A percentile compares a stretch with the other conserved stretches of the same genome.
phyloP scores from a whole-genome alignment of 1,140 invertebrate species.

The Papilio machaon region DNA sequence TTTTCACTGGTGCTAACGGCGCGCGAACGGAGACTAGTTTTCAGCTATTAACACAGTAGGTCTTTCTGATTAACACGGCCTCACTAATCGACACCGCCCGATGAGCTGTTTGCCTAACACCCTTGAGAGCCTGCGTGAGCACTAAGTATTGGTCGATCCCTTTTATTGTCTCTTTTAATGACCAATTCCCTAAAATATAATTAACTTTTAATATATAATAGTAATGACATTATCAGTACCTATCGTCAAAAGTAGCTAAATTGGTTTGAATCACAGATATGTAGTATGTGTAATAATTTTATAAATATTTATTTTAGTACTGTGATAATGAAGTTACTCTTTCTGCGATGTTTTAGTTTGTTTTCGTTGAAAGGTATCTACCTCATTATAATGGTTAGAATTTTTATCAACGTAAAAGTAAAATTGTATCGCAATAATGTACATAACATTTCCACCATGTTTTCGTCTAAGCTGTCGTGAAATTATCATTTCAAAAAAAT shows the following conservation, averaged over 20 bases:
- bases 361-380: no score
- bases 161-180: background rate
- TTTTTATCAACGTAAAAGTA: no score
- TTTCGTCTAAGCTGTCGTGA: no score
- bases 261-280: no score
- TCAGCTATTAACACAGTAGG: conserved; percentile 77
- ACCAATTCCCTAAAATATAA: background rate
- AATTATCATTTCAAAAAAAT: no score
- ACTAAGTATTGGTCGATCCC: background rate
- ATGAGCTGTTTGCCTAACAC: conserved; percentile 57
- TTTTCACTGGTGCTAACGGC: conserved; percentile 70
- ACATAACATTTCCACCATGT: no score
- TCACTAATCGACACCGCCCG: conserved; percentile 69
- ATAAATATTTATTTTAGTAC: no score
- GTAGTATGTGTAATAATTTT: no score
- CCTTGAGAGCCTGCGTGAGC: conserved; percentile 49
- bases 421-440: no score
- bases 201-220: background rate
- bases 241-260: background rate
- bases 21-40: conserved; percentile 72
- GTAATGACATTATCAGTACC: no score
- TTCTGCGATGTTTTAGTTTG: background rate
- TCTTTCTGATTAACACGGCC: conserved; percentile 73
- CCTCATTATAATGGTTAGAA: no score
- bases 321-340: no score